These are phyloP conservation scores for Pseudorectes ferrugineus DNA, from an alignment of 2,113 vertebrate species.

Conservation along the genomic window DNA sequence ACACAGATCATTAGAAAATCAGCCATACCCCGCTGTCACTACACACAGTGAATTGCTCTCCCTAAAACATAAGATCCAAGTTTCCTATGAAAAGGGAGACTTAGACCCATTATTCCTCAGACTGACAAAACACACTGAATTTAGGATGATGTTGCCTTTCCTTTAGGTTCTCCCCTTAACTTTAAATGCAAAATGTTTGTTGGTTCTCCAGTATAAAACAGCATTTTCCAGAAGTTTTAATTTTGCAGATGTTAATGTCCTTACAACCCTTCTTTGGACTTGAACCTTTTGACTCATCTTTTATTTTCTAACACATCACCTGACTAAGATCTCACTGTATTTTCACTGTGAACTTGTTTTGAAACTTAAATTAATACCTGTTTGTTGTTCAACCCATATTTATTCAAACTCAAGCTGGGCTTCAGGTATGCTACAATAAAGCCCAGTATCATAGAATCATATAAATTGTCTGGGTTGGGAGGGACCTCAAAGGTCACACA, in stretches of 20 bases:
- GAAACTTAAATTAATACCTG: background rate
- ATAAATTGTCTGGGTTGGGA: background rate
- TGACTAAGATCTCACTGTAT: background rate
- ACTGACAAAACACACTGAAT: background rate
- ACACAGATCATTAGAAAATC: fast-evolving
- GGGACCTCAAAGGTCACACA: background rate
- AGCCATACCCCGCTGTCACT: background rate
- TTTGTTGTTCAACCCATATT: background rate
- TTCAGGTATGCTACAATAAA: background rate
- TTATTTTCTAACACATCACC: background rate
- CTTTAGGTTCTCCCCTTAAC: background rate
- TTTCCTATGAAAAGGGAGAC: background rate
- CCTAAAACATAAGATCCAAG: background rate
- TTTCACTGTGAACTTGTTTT: background rate
- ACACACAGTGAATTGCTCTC: background rate
- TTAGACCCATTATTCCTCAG: background rate
- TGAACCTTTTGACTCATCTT: background rate
- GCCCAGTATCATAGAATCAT: fast-evolving
- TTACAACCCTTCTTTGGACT: background rate
- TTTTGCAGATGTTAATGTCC: background rate
- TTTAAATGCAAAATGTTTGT: background rate
- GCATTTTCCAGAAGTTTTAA: background rate
- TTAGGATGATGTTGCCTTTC: background rate
- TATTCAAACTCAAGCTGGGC: background rate
- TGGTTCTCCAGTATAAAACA: background rate